These are phyloP conservation scores for Apaloderma vittatum DNA, from an alignment of 2,113 vertebrate genomes.

Conservation along the genomic window DNA sequence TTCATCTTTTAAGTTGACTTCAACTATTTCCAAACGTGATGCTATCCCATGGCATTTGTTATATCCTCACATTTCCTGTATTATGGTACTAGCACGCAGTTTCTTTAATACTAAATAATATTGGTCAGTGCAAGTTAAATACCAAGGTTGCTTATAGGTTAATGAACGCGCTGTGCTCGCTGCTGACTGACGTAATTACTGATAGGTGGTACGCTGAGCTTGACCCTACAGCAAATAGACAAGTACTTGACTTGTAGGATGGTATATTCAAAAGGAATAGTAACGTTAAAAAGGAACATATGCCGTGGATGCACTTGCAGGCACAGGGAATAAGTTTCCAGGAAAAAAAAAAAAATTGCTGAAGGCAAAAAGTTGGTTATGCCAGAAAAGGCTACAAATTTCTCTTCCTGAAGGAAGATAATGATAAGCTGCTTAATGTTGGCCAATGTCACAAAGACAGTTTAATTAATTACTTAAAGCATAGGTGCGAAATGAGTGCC, in stretches of 20 bases:
- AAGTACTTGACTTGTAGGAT: neutral
- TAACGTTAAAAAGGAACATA: neutral
- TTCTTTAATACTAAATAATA: neutral
- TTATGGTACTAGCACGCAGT: neutral
- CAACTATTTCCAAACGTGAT: neutral
- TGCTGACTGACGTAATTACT: constrained; percentile 11
- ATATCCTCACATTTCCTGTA: neutral
- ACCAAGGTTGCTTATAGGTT: constrained; percentile 1
- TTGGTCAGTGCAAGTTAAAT: neutral
- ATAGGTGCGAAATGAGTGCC: neutral
- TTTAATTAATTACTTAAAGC: neutral
- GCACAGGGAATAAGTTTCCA: neutral
- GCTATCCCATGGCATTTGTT: neutral
- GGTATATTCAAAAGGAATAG: neutral
- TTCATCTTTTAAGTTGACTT: constrained; percentile 44
- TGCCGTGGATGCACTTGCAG: neutral
- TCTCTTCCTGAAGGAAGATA: neutral
- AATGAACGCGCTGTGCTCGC: neutral
- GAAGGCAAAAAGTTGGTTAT: neutral
- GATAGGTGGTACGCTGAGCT: neutral
- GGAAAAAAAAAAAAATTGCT: neutral
- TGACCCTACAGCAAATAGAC: neutral
- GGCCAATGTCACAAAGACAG: neutral
- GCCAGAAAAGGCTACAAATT: neutral
- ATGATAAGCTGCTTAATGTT: neutral